phyloP scores from a whole-genome alignment of 1,140 invertebrate species.

The Marisa cornuarietis region DNA sequence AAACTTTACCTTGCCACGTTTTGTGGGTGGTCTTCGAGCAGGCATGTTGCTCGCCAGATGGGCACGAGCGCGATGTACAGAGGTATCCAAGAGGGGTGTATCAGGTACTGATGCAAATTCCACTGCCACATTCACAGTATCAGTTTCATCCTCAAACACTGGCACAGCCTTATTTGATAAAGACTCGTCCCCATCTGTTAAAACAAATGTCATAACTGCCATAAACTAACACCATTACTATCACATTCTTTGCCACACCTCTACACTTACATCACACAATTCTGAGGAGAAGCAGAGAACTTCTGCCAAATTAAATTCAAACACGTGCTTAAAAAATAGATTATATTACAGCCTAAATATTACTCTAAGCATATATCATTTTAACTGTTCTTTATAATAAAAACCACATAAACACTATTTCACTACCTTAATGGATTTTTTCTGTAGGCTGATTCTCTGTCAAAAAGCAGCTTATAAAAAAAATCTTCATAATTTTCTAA shows the following conservation, averaged over 20 bases:
- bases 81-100: constrained; percentile 85
- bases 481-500: too few species aligned
- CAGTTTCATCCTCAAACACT: background rate
- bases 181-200: constrained; percentile 19
- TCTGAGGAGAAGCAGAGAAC: background rate
- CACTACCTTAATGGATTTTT: too few species aligned
- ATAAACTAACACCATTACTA: background rate
- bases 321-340: too few species aligned
- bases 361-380: too few species aligned
- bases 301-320: too few species aligned
- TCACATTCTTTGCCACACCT: too few species aligned
- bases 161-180: background rate
- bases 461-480: too few species aligned
- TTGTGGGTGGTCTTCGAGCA: constrained; percentile 69
- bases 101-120: constrained; percentile 77
- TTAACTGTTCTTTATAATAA: too few species aligned
- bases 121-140: background rate
- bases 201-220: background rate
- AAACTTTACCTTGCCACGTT: constrained; percentile 45
- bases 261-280: background rate
- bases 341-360: too few species aligned
- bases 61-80: constrained; percentile 86
- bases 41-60: constrained; percentile 81
- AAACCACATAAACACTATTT: too few species aligned
- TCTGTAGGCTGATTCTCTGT: too few species aligned